phyloP scores from a whole-genome alignment of 1,140 invertebrate species.

The Listronotus bonariensis region DNA sequence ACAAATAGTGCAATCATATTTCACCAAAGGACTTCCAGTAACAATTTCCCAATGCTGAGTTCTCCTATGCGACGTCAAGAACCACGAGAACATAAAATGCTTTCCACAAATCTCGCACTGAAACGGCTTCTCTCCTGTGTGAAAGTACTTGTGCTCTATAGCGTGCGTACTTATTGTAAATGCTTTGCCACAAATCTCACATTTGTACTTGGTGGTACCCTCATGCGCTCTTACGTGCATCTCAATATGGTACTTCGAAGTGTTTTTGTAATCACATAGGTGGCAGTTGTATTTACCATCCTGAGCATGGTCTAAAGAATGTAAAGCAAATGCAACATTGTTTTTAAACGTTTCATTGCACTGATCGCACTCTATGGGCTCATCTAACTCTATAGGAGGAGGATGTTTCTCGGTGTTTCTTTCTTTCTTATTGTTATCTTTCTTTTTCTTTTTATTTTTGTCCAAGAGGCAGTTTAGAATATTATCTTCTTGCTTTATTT shows the following conservation, averaged over 20 bases:
- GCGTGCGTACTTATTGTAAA: constrained; percentile 60
- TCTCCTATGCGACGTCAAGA: constrained; percentile 51
- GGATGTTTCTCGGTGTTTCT: constrained; percentile 53
- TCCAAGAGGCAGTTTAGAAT: constrained; percentile 32
- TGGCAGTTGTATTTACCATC: constrained; percentile 55
- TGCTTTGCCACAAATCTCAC: constrained; percentile 58
- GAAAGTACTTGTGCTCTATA: constrained; percentile 55
- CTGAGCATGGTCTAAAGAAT: constrained; percentile 49
- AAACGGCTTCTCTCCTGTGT: constrained; percentile 66
- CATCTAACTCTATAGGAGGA: constrained; percentile 57
- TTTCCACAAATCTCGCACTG: constrained; percentile 67
- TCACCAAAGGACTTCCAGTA: constrained; percentile 51
- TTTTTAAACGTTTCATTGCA: constrained; percentile 49
- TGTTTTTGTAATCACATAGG: constrained; percentile 55
- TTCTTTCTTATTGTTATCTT: constrained; percentile 19
- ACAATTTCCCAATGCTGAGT: constrained; percentile 54
- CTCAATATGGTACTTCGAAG: constrained; percentile 56
- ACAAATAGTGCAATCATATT: constrained; percentile 52
- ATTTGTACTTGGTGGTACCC: constrained; percentile 59
- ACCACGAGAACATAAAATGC: constrained; percentile 55
- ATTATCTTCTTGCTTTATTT: constrained; percentile 8
- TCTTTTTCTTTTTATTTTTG: constrained; percentile 21
- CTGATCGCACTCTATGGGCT: constrained; percentile 48
- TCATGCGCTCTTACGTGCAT: constrained; percentile 54
- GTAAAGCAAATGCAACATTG: constrained; percentile 46